Percentiles rank a stretch among this genome's conserved stretches.
Evolutionary conservation across 1,140 invertebrate genomes (phyloP).

Genomic region (Stegodyphus dumicola): DNA sequence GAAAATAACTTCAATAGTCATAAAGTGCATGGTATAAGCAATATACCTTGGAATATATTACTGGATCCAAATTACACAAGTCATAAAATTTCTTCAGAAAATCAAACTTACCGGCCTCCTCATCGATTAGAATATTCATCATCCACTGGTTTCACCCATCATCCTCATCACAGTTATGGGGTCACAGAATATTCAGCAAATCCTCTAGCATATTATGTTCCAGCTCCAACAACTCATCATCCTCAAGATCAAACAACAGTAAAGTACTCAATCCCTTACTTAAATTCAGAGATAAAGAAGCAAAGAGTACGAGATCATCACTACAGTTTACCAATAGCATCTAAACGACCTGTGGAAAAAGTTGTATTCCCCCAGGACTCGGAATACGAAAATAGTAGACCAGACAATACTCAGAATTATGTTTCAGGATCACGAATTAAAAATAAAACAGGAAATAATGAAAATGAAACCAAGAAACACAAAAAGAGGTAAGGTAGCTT

Average conservation of each 20-base stretch:
- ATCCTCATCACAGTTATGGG: conserved; percentile 15
- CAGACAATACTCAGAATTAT: not conserved
- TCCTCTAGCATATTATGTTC: conserved; percentile 2
- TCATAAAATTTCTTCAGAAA: conserved; percentile 16
- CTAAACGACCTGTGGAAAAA: conserved; percentile 9
- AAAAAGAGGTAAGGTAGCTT: conserved; percentile 18
- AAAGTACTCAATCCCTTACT: not conserved
- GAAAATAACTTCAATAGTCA: conserved; percentile 19
- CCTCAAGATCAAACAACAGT: not conserved
- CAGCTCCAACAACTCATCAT: not conserved
- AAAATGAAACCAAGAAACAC: conserved; percentile 18
- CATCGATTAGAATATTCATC: not conserved
- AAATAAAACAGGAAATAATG: not conserved
- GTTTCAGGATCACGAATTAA: not conserved
- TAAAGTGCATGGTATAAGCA: not conserved
- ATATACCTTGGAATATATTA: conserved; percentile 53
- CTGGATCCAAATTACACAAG: conserved; percentile 53
- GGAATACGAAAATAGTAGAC: not conserved
- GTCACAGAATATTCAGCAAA: not conserved
- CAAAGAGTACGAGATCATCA: not conserved
- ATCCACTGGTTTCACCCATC: not conserved
- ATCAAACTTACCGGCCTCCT: not conserved
- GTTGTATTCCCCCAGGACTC: conserved; percentile 8
- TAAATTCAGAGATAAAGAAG: not conserved
- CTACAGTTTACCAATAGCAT: not conserved